These are phyloP conservation scores for Tapirus indicus DNA, from an alignment of 2,797 vertebrate genomes.

Conservation along the genomic window DNA sequence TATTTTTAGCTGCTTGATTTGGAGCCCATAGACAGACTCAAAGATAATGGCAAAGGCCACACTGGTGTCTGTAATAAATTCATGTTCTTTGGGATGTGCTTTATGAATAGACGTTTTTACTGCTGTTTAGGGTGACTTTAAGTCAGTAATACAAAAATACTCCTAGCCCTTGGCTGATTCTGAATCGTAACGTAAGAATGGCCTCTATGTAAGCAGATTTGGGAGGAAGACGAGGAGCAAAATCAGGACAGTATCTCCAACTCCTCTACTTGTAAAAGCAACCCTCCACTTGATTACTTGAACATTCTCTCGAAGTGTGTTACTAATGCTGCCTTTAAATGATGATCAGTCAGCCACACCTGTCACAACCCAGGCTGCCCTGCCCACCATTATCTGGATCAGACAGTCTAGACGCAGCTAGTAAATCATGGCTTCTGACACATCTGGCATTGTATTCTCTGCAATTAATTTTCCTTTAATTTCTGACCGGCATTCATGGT, in stretches of 20 bases:
- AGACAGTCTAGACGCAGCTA: conserved; percentile 50
- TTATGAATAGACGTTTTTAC: conserved; percentile 1
- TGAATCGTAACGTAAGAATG: not conserved
- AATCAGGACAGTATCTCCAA: not conserved
- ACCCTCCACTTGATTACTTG: not conserved
- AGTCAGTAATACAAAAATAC: conserved; percentile 27
- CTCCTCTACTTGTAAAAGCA: conserved; percentile 26
- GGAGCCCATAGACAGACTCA: not conserved
- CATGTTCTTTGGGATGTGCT: not conserved
- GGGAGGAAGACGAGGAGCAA: not conserved
- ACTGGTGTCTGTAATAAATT: not conserved
- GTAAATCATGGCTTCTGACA: conserved; percentile 69
- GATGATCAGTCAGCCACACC: conserved; percentile 54
- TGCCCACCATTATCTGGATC: conserved; percentile 36
- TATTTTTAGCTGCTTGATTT: conserved; percentile 41
- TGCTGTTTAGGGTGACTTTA: not conserved
- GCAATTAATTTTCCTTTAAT: conserved; percentile 75
- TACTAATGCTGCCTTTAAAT: conserved; percentile 63
- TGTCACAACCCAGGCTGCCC: conserved; percentile 53
- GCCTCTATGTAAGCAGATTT: not conserved
- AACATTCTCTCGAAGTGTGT: not conserved
- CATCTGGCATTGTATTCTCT: conserved; percentile 52
- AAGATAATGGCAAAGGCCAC: not conserved
- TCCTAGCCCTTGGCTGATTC: not conserved
- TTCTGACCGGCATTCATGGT: not conserved